Percentiles rank a stretch among this genome's conserved stretches.
These are phyloP conservation scores for Perodicticus potto DNA, from an alignment of 2,797 vertebrate genomes.

Conservation along the genomic window DNA sequence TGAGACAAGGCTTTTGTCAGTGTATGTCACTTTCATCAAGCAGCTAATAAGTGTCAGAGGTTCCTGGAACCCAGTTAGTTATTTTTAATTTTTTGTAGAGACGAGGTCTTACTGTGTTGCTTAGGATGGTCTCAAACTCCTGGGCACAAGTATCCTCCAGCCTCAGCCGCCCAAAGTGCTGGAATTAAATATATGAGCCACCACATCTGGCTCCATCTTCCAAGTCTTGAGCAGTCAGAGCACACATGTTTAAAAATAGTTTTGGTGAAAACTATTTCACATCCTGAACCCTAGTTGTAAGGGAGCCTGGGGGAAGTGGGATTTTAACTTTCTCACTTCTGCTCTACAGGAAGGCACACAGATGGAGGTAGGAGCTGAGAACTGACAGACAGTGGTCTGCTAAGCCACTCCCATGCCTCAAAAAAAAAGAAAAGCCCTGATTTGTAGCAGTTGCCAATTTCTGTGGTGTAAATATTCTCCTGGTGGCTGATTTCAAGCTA, in stretches of 20 bases:
- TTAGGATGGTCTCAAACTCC: not conserved
- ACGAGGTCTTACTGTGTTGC: not conserved
- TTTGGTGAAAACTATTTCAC: not conserved
- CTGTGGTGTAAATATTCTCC: not conserved
- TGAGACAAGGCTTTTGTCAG: not conserved
- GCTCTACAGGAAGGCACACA: not conserved
- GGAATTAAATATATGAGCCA: not conserved
- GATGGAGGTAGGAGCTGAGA: not conserved
- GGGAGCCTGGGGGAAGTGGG: not conserved
- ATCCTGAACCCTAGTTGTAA: conserved; percentile 17
- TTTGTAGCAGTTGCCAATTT: not conserved
- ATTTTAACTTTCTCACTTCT: not conserved
- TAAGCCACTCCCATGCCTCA: not conserved
- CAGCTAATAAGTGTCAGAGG: not conserved
- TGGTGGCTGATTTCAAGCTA: not conserved
- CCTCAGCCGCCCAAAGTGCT: not conserved
- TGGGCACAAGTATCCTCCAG: not conserved
- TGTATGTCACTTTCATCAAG: not conserved
- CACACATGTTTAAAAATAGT: not conserved
- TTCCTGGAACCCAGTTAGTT: not conserved
- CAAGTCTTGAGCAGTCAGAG: not conserved
- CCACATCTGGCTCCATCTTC: not conserved
- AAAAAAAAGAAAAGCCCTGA: not conserved
- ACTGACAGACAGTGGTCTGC: not conserved
- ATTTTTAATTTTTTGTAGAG: not conserved